These are phyloP conservation scores for Acleris holmiana DNA, from an alignment of 2,888 invertebrate species.

Conservation along the genomic window DNA sequence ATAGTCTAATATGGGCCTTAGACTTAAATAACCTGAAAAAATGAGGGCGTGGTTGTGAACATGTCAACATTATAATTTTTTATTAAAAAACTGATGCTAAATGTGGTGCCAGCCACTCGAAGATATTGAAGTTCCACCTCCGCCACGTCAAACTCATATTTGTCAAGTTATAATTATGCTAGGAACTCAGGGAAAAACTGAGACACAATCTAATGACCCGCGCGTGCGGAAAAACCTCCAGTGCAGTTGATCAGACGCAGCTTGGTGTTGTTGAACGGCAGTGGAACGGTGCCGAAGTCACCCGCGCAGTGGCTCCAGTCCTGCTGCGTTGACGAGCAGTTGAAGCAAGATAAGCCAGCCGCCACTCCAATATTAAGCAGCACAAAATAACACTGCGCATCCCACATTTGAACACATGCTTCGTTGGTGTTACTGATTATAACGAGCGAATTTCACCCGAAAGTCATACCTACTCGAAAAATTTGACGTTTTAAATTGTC, in stretches of 20 bases:
- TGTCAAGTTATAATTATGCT: not conserved
- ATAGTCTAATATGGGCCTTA: too few species aligned
- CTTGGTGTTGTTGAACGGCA: slow-evolving; percentile 56
- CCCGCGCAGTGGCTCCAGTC: slow-evolving; percentile 62
- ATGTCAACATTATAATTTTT: too few species aligned
- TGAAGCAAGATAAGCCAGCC: slow-evolving; percentile 61
- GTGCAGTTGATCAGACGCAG: slow-evolving; percentile 64
- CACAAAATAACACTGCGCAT: slow-evolving; percentile 22
- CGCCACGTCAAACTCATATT: not conserved
- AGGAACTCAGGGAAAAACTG: not conserved
- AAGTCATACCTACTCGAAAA: slow-evolving; percentile 20
- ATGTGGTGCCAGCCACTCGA: too few species aligned
- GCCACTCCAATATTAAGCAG: slow-evolving; percentile 30
- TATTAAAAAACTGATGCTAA: too few species aligned
- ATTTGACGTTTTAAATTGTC: slow-evolving; percentile 10
- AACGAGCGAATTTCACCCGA: slow-evolving; percentile 5
- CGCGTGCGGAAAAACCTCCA: slow-evolving; percentile 53
- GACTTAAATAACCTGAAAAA: too few species aligned
- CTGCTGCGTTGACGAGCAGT: slow-evolving; percentile 65
- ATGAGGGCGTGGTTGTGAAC: too few species aligned
- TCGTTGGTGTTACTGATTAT: slow-evolving; percentile 1
- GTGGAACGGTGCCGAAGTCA: slow-evolving; percentile 52
- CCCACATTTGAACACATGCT: slow-evolving; percentile 32
- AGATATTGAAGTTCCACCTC: too few species aligned
- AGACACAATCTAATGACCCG: not conserved